Evolutionary conservation across 1,140 invertebrate species (phyloP), one percentile per base, ranked within the genome.

Genomic region (Schlechtendalia chinensis): DNA sequence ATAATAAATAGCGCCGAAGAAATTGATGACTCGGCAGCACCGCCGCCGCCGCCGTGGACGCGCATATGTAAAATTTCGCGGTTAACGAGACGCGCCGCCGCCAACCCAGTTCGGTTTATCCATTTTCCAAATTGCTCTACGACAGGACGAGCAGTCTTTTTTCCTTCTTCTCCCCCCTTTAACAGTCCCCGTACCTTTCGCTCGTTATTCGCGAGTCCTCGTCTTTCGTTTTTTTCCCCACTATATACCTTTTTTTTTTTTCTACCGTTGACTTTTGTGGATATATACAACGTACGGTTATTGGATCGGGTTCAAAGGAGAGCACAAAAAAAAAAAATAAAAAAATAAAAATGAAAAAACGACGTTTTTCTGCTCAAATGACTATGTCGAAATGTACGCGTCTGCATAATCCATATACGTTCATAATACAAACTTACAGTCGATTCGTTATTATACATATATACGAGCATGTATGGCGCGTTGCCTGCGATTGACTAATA

Each of bases 1-100:
- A 45, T 67, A 67, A 67, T 67, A 67, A 67, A 67, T 67, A 67
- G 63, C 32, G 19, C 11, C 32, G n/a, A 45, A 67, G 63, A 67
- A 67, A 67, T 67, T 45, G 63, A 67, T 67, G 63, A 67, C 63
- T 45, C 63, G 29, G 32, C 32, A 45, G 32, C 1, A 45, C 63
- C n/a, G n/a, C 32, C 32, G 32, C 63, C n/a, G n/a, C 32, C 32
- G 32, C 32, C 14, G 63, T 22, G 63, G 63, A 67, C n/a, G 32
- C 22, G 32, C 19, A 19, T 67, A 67, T 67, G 63, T 67, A 67
- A 67, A 67, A 67, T 45, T 67, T 45, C 32, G 63, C 63, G 32
- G 32, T 65, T 65, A 39, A 65, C 61, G 61, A 65, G 29, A 27
- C 14, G 61, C 61, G 61, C 61, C 61, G 29, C 29, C 32, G 58